Evolutionary conservation across 2,113 vertebrate genomes (phyloP), one percentile per base, ranked within the genome.

Genomic region (Myotis davidii): DNA sequence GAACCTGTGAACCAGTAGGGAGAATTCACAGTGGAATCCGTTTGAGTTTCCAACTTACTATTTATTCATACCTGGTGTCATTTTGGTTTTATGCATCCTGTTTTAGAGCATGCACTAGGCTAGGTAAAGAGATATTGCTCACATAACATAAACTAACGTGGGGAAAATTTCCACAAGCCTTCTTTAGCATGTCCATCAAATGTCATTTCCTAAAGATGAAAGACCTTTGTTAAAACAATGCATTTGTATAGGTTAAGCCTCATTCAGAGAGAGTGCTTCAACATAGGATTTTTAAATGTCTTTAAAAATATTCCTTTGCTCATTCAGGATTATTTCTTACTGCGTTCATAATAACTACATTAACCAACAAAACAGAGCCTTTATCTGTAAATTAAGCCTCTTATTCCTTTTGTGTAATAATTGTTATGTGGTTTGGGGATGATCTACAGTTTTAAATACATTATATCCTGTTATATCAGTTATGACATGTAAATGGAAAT

Each of bases 301-400:
- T 78, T 61, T 59, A 20, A 16, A 81, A 85, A 85, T 74, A 52
- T 69, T 59, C 45, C 45, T 73, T 86, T 61, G 69, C 20, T 94
- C 72, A 86, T 79, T 92, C 14, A 85, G 85, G 37, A 59, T 82
- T 82, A 79, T 67, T 84, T 73, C 69, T 88, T 86, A 61, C n/a
- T 78, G 12, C 34, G 45, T 94, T 82, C n/a, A 70, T 14, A 83
- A 88, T 74, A 79, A 59, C 76, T 37, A 50, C 37, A 69, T 17
- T 20, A 69, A 90, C 78, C 73, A 95, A 77, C 74, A 96, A 94
- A 91, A 84, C 52, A 56, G 4, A 78, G 77, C 39, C 48, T 91
- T 91, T 86, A 91, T 72, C 83, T 93, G 32, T 74, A 95, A 91
- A 96, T 93, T 83, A 96, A 95, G 73, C 52, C 45, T 90, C 64